Evolutionary conservation across 1,140 invertebrate genomes (phyloP), one percentile per base, ranked within the genome.

Genomic region (Ditylenchus dipsaci): DNA sequence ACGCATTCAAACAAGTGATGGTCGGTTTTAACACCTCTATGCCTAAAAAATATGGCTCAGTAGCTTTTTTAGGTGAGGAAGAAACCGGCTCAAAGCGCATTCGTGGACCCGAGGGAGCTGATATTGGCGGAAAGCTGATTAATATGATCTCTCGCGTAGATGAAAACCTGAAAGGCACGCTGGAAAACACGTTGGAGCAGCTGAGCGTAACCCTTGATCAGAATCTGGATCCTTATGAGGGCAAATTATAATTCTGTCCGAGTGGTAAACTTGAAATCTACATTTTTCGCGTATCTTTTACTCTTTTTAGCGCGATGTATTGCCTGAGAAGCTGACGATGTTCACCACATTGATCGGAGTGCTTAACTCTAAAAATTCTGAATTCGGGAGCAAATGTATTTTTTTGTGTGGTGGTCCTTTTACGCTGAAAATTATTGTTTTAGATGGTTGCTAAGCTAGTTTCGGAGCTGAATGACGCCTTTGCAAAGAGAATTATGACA

Each of bases 301-400:
- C 33, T 38, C 11, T 43, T 80, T 83, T 70, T 74, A 87, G 86
- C 87, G 93, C 93, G 26, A 90, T 92, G 30, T 90, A 90, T 70
- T 95, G 89, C 95, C 95, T 1, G 94, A 97, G 84, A 97, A 96
- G 86, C 91, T 93, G 81, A 93, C 93, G 0, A 94, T 97, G 60
- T 98, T 97, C 82, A 92, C 93, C 1, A 97, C 94, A 0, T 84
- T 98, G 13, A 92, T 96, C 69, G 95, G 95, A 1, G 86, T 98
- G 27, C 84, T 97, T 0, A 98, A 97, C 87, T 92, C 92, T 0
- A 95, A 95, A 82, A 96, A 96, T 84, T 96, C 93, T 79, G 94
- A 93, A 84, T 97, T 96, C 86, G 94, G n/a, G 94, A 65, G 93
- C 93, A 57, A 93, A 96, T 83, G 88, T 89, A 82, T 80, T 78